Percentiles rank a stretch among this genome's conserved stretches.
phyloP scores from a whole-genome alignment of 2,113 vertebrate species.

The Ifrita kowaldi region DNA sequence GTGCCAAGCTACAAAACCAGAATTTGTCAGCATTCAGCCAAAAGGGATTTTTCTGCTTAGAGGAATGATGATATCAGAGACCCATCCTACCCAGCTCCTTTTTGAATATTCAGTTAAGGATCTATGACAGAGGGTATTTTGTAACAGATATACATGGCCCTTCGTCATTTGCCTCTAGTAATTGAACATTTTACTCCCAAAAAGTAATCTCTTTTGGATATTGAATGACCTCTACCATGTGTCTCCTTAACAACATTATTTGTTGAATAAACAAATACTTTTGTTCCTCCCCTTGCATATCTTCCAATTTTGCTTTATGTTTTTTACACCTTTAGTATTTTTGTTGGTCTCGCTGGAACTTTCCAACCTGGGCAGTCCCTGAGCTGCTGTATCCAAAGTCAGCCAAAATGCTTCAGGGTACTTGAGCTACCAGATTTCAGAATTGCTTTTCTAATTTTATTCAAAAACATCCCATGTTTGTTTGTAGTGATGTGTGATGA shows the following conservation, averaged over 20 bases:
- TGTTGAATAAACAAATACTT: not conserved
- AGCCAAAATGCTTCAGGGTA: not conserved
- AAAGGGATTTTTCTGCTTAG: not conserved
- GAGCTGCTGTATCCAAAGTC: not conserved
- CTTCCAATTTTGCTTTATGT: not conserved
- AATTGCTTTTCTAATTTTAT: not conserved
- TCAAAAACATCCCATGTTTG: not conserved
- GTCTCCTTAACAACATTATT: not conserved
- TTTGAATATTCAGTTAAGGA: not conserved
- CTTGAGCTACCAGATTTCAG: not conserved
- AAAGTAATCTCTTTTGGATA: not conserved
- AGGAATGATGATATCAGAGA: not conserved
- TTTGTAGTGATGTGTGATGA: not conserved
- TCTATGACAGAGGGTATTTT: not conserved
- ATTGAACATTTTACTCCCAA: not conserved
- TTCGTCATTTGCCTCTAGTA: not conserved
- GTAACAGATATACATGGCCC: rapidly evolving
- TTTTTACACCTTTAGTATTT: not conserved
- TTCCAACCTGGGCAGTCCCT: not conserved
- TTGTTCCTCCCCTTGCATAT: rapidly evolving
- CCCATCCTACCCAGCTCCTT: not conserved
- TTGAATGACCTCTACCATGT: not conserved
- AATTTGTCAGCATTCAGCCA: not conserved
- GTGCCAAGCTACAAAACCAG: not conserved
- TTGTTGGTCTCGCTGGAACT: not conserved